A percentile compares a stretch with the other conserved stretches of the same genome.
These are phyloP conservation scores for Marronus borbonicus DNA, from an alignment of 2,888 invertebrate genomes.

Conservation along the genomic window DNA sequence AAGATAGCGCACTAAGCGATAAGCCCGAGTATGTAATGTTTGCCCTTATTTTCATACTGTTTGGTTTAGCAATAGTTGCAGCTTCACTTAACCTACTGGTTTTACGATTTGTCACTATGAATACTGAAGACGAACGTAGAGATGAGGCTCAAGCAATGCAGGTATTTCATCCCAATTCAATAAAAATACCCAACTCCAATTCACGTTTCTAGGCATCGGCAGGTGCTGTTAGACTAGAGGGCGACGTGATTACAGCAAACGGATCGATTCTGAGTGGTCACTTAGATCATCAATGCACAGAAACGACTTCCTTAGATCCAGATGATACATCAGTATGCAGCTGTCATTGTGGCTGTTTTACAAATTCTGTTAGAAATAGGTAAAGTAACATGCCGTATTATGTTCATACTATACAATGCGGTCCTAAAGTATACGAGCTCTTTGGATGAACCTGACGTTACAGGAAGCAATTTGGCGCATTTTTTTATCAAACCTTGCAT, in stretches of 20 bases:
- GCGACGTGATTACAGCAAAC: constrained; percentile 96
- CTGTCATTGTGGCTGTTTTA: constrained; percentile 70
- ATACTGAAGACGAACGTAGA: constrained; percentile 97
- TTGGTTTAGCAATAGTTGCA: constrained; percentile 98
- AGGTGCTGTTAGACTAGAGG: constrained; percentile 95
- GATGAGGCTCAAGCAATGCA: constrained; percentile 97
- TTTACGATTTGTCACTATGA: constrained; percentile 96
- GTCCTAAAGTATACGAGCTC: no score
- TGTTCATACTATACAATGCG: no score
- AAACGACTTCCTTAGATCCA: constrained; percentile 69
- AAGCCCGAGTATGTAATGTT: constrained; percentile 99
- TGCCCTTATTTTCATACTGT: constrained; percentile 97
- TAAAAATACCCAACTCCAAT: neutral
- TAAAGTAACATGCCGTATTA: constrained; percentile 52
- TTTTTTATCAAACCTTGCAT: no score
- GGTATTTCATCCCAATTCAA: constrained; percentile 66
- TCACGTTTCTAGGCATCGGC: constrained; percentile 84
- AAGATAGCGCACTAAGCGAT: constrained; percentile 93
- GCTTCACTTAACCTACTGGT: constrained; percentile 98
- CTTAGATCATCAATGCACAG: constrained; percentile 70
- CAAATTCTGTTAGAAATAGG: constrained; percentile 68
- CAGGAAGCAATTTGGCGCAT: no score
- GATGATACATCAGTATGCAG: constrained; percentile 70
- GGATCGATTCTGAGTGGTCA: constrained; percentile 88
- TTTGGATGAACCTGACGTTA: no score